Conservation (phyloP, 2,888 invertebrate genomes). For the Sturmia bella region DNA sequence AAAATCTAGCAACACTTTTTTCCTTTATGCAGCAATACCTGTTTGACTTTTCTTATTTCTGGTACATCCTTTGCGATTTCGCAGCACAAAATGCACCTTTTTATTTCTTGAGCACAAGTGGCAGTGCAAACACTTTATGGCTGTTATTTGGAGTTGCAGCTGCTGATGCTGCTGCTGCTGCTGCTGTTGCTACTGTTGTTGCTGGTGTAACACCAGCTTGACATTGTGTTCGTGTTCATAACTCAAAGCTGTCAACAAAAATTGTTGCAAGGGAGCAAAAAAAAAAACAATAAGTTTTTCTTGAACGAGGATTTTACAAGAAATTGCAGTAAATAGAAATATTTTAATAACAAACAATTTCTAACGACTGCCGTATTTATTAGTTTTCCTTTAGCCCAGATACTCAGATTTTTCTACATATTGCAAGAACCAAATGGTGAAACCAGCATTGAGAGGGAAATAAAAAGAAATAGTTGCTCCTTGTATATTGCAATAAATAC, state of each 20-base stretch:
- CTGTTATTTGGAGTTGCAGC: background rate
- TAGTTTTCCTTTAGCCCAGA: background rate
- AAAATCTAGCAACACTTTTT: conserved; percentile 53
- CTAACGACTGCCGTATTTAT: background rate
- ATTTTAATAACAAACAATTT: background rate
- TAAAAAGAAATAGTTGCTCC: conserved; percentile 13
- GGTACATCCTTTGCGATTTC: background rate
- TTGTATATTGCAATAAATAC: conserved; percentile 65
- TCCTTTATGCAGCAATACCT: conserved; percentile 11
- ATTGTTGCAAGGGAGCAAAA: background rate
- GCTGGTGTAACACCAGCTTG: conserved; percentile 59
- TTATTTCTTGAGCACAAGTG: conserved; percentile 10
- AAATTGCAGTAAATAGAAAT: conserved; percentile 4
- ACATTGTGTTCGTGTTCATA: conserved; percentile 61
- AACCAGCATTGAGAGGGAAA: conserved; percentile 5
- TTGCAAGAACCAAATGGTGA: conserved; percentile 13
- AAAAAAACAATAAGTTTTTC: background rate
- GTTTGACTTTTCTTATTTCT: conserved; percentile 6
- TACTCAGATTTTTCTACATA: background rate
- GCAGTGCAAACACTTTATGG: conserved; percentile 21
- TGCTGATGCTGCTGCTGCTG: background rate
- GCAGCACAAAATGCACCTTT: conserved; percentile 23
- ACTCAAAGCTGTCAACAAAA: conserved; percentile 64
- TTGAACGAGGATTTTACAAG: background rate
- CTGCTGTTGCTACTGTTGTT: conserved; percentile 1